Conservation (phyloP, 1,140 invertebrate genomes). For the Drosophila navojoa region DNA sequence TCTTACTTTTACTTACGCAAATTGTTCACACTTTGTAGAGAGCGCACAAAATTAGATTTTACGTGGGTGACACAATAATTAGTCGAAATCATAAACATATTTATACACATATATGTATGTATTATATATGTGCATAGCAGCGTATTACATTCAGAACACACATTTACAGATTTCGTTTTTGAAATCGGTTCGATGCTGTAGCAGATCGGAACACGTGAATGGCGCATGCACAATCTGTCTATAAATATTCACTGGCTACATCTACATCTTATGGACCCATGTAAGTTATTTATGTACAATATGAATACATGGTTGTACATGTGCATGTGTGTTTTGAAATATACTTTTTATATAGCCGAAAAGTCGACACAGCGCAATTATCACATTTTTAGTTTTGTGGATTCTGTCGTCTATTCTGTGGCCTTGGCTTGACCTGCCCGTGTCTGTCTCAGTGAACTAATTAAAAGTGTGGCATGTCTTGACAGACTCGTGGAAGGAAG, state of each 20-base stretch:
- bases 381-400: conserved; percentile 41
- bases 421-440: conserved; percentile 67
- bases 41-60: conserved; percentile 1
- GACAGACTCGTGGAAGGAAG: conserved; percentile 9
- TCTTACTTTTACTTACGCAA: not conserved
- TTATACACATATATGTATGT: not conserved
- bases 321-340: conserved; percentile 40
- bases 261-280: conserved; percentile 24
- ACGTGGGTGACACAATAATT: conserved; percentile 26
- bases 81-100: conserved; percentile 4
- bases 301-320: too few species aligned
- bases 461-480: conserved; percentile 53
- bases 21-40: not conserved
- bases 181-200: conserved; percentile 35
- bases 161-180: conserved; percentile 11
- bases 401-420: conserved; percentile 46
- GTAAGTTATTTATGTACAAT: conserved; percentile 24
- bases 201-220: conserved; percentile 56
- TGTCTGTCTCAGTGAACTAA: conserved; percentile 44
- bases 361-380: conserved; percentile 35
- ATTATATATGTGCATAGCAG: not conserved
- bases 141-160: not conserved
- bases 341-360: conserved; percentile 59
- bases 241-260: conserved; percentile 23
- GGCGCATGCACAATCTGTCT: conserved; percentile 53